These are phyloP conservation scores for Eumeta japonica DNA, from an alignment of 1,140 invertebrate genomes.

Conservation along the genomic window DNA sequence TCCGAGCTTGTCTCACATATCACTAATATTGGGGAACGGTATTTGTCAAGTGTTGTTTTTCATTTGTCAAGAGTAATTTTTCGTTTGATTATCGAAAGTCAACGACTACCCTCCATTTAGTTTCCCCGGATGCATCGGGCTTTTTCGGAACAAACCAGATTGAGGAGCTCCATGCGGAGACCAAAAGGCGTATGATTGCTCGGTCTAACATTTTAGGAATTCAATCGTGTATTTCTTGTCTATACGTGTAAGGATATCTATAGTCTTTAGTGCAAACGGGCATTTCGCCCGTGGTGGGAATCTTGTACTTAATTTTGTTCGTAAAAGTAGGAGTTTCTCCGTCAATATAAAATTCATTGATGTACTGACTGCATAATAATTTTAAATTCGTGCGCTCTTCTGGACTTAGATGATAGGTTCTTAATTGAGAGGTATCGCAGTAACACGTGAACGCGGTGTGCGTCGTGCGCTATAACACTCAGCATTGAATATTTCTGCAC, in stretches of 20 bases:
- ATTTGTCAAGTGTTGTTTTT: constrained; percentile 28
- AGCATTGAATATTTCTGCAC: too few species aligned
- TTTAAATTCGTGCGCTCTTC: too few species aligned
- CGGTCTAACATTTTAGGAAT: neutral
- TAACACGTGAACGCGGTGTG: too few species aligned
- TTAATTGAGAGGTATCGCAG: too few species aligned
- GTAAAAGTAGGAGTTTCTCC: neutral
- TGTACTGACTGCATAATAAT: too few species aligned
- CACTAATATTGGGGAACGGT: constrained; percentile 57
- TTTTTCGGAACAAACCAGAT: constrained; percentile 13
- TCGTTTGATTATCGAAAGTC: constrained; percentile 33
- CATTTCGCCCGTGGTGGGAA: neutral
- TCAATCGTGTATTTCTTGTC: constrained; percentile 1
- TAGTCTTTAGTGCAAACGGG: constrained; percentile 4
- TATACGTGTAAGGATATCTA: constrained; percentile 3
- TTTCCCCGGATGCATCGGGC: constrained; percentile 11
- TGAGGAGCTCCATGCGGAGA: constrained; percentile 14
- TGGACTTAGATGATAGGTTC: too few species aligned
- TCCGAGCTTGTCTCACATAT: constrained; percentile 37
- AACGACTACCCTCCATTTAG: constrained; percentile 24
- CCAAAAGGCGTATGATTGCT: neutral
- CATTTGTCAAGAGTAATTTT: too few species aligned
- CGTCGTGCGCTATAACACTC: too few species aligned
- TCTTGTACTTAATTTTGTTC: neutral
- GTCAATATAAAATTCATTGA: too few species aligned